Percentiles rank a stretch among this genome's conserved stretches.
phyloP scores from a whole-genome alignment of 2,888 invertebrate genomes.

The Hypomecis punctinalis region DNA sequence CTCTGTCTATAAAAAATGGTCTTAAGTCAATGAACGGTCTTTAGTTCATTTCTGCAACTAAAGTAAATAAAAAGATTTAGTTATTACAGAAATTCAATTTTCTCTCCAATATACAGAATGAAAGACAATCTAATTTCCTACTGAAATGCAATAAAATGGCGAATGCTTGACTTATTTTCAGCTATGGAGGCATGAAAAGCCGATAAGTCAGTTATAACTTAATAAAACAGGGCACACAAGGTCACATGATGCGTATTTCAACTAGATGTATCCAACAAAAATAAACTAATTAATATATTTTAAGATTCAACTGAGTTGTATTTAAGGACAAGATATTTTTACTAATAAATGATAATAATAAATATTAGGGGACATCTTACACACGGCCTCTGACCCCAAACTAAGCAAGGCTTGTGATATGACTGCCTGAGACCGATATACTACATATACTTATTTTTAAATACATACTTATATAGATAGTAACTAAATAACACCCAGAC shows the following conservation, averaged over 20 bases:
- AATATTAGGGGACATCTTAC: too few relatives aligned
- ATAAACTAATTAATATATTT: too few relatives aligned
- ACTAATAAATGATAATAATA: too few relatives aligned
- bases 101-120: conserved; percentile 13
- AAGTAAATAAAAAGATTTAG: neutral
- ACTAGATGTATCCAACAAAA: too few relatives aligned
- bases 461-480: too few relatives aligned
- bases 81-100: conserved; percentile 21
- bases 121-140: conserved; percentile 21
- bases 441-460: too few relatives aligned
- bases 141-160: conserved; percentile 21
- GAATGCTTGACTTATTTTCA: conserved; percentile 9
- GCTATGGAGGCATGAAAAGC: conserved; percentile 5
- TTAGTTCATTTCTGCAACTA: conserved; percentile 2
- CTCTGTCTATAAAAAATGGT: neutral
- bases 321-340: too few relatives aligned
- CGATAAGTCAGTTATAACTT: conserved; percentile 16
- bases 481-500: too few relatives aligned
- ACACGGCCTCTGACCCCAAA: too few relatives aligned
- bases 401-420: too few relatives aligned
- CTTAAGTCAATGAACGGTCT: conserved; percentile 9
- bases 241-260: neutral
- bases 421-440: too few relatives aligned
- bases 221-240: neutral
- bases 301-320: too few relatives aligned